These are phyloP conservation scores for Calliphora vicina DNA, from an alignment of 1,140 invertebrate species.

Conservation along the genomic window DNA sequence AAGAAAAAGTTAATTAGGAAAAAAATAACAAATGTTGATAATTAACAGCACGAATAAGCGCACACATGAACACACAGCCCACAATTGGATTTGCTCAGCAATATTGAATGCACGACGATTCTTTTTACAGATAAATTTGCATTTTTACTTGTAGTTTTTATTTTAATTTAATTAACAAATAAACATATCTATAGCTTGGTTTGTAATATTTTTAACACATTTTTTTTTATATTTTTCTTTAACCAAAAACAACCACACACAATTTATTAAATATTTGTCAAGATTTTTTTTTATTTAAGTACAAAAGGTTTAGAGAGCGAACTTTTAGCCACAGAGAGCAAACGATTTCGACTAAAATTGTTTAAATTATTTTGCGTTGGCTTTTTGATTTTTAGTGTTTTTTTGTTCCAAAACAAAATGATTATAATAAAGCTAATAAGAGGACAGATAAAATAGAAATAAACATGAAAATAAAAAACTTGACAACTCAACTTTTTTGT, in stretches of 20 bases:
- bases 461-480: constrained; percentile 18
- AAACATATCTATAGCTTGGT: too few relatives aligned
- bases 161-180: too few relatives aligned
- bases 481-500: not conserved
- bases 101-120: too few relatives aligned
- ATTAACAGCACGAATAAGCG: constrained; percentile 21
- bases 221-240: too few relatives aligned
- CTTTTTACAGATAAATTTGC: too few relatives aligned
- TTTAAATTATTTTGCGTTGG: constrained; percentile 11
- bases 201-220: too few relatives aligned
- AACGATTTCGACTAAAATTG: not conserved
- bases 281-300: not conserved
- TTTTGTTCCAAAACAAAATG: not conserved
- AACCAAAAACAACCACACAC: too few relatives aligned
- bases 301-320: not conserved
- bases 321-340: not conserved
- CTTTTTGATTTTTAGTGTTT: not conserved
- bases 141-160: too few relatives aligned
- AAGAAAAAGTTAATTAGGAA: not conserved
- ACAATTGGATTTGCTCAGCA: not conserved
- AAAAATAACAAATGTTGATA: constrained; percentile 18
- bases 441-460: constrained; percentile 17
- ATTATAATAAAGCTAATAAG: constrained; percentile 9
- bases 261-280: too few relatives aligned
- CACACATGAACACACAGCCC: constrained; percentile 4